These are phyloP conservation scores for Volucella bombylans DNA, from an alignment of 2,888 invertebrate species.

Conservation along the genomic window DNA sequence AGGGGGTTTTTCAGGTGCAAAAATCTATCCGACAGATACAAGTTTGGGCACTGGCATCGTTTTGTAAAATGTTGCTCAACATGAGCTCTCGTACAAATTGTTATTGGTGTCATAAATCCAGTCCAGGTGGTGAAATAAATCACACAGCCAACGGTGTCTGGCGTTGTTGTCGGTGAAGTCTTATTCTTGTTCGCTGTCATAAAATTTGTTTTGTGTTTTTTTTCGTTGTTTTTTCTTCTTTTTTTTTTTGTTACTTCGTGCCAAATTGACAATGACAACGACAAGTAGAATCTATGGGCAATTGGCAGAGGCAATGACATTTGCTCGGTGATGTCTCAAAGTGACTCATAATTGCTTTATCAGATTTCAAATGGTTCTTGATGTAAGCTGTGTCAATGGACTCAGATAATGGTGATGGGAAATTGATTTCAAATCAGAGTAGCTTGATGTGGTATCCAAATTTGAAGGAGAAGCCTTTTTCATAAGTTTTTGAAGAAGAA, in stretches of 20 bases:
- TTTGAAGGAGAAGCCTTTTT: too few relatives aligned
- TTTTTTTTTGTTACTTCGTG: neutral
- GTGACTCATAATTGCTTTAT: too few relatives aligned
- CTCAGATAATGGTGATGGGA: too few relatives aligned
- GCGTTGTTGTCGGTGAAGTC: conserved; percentile 32
- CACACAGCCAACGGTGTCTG: conserved; percentile 28
- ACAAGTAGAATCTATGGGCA: neutral
- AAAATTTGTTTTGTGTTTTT: conserved; percentile 12
- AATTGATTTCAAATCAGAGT: too few relatives aligned
- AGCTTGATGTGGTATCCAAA: too few relatives aligned
- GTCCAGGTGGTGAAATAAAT: neutral
- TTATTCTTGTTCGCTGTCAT: conserved; percentile 62
- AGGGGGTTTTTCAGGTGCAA: neutral
- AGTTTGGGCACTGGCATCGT: neutral
- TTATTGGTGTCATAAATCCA: conserved; percentile 43
- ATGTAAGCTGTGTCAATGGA: too few relatives aligned
- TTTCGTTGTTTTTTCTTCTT: too few relatives aligned
- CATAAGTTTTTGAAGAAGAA: too few relatives aligned
- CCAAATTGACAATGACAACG: conserved; percentile 12
- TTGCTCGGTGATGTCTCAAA: conserved; percentile 9
- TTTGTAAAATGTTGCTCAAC: conserved; percentile 50
- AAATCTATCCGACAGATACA: neutral
- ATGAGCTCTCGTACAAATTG: conserved; percentile 59
- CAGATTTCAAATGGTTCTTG: too few relatives aligned
- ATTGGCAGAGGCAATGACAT: conserved; percentile 45